phyloP scores from a whole-genome alignment of 2,797 vertebrate species.

The Phoeniculus purpureus region DNA sequence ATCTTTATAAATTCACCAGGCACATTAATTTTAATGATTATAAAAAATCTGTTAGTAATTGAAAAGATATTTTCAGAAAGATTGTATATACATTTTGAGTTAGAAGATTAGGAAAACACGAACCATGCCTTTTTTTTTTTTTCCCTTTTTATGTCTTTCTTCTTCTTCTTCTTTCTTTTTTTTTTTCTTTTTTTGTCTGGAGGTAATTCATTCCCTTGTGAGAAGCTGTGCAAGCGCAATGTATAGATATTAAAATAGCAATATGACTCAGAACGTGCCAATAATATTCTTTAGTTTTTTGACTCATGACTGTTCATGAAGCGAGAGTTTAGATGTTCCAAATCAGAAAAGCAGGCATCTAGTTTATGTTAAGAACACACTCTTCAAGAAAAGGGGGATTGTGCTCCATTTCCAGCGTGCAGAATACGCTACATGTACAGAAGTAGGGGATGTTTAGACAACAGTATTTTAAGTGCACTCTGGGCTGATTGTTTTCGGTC shows the following conservation, averaged over 20 bases:
- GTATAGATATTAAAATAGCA: slow-evolving; percentile 19
- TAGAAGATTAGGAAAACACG: neutral
- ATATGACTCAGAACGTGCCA: slow-evolving; percentile 23
- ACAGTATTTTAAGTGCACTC: neutral
- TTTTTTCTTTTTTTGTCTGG: neutral
- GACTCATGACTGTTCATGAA: slow-evolving; percentile 8
- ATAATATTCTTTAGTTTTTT: slow-evolving; percentile 20
- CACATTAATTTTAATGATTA: slow-evolving; percentile 12
- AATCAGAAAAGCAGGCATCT: slow-evolving; percentile 18
- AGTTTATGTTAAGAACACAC: slow-evolving; percentile 18
- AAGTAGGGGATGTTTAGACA: slow-evolving; percentile 30
- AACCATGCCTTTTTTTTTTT: neutral
- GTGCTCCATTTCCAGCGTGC: slow-evolving; percentile 1
- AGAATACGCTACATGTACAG: slow-evolving; percentile 30
- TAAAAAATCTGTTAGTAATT: slow-evolving; percentile 29
- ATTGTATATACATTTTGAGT: neutral
- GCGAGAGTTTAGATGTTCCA: neutral
- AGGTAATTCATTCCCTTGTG: slow-evolving; percentile 31
- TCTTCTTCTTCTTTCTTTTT: neutral
- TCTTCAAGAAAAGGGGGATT: slow-evolving; percentile 53
- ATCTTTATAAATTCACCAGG: slow-evolving; percentile 39
- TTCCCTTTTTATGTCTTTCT: neutral
- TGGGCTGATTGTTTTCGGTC: neutral
- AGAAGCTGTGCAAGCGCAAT: slow-evolving; percentile 27
- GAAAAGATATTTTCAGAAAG: slow-evolving; percentile 2